These are phyloP conservation scores for Nomia melanderi DNA, from an alignment of 1,140 invertebrate species.

Conservation along the genomic window DNA sequence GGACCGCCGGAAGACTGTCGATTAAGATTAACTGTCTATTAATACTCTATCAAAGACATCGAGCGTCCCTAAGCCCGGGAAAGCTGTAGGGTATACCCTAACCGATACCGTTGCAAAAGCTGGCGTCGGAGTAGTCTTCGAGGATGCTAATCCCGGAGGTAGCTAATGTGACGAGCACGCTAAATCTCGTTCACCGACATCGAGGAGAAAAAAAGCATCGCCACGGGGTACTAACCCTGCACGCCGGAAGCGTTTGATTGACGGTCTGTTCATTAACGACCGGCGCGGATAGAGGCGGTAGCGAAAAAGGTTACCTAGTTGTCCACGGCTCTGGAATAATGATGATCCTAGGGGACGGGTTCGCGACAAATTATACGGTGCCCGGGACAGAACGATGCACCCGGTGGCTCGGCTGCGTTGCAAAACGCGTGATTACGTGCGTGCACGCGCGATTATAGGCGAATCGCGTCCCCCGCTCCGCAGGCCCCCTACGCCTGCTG, in stretches of 20 bases:
- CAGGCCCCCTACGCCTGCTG: too few relatives aligned
- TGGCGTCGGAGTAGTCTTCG: too few relatives aligned
- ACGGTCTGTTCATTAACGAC: slow-evolving; percentile 69
- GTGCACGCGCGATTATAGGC: slow-evolving; percentile 47
- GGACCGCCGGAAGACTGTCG: too few relatives aligned
- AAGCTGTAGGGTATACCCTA: too few relatives aligned
- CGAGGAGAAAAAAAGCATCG: too few relatives aligned
- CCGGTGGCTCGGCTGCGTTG: slow-evolving; percentile 19
- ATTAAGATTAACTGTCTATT: too few relatives aligned
- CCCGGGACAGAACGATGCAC: slow-evolving; percentile 29
- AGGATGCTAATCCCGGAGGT: too few relatives aligned
- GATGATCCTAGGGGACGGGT: slow-evolving; percentile 54
- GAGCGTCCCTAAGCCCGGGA: too few relatives aligned
- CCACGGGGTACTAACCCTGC: neutral
- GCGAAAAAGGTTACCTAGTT: slow-evolving; percentile 68
- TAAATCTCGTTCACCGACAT: too few relatives aligned
- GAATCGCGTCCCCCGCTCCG: neutral
- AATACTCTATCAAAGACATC: too few relatives aligned
- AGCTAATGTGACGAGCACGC: too few relatives aligned
- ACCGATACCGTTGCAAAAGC: too few relatives aligned
- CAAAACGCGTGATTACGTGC: slow-evolving; percentile 52
- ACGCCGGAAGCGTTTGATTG: slow-evolving; percentile 69
- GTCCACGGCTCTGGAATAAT: slow-evolving; percentile 73
- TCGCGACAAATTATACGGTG: slow-evolving; percentile 49
- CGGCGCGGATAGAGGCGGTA: slow-evolving; percentile 34